A percentile compares a stretch with the other conserved stretches of the same genome.
Conservation (phyloP, 2,888 invertebrate species). For the Dicroscelio sp. region DNA sequence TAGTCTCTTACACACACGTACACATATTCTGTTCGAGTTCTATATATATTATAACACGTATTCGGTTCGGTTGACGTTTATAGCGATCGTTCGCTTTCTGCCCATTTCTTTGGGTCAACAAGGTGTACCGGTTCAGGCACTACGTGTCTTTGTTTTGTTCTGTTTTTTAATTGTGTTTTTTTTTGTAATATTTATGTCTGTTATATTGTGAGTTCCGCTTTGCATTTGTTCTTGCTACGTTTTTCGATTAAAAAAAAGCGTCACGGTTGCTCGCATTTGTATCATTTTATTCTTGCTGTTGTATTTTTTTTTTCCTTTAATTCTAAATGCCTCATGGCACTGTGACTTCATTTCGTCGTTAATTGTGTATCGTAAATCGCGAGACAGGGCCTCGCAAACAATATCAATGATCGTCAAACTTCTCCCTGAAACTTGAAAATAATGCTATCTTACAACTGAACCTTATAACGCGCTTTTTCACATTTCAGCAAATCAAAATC, state of each 20-base stretch:
- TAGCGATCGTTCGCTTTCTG: conserved; percentile 63
- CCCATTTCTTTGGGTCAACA: conserved; percentile 51
- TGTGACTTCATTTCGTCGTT: conserved; percentile 78
- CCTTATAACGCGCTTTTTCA: conserved; percentile 37
- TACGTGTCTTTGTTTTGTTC: conserved; percentile 61
- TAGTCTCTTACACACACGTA: conserved; percentile 47
- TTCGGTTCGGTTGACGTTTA: conserved; percentile 45
- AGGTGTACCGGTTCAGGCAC: conserved; percentile 70
- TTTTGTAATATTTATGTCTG: too few species aligned
- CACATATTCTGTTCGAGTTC: conserved; percentile 29
- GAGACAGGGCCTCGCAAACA: conserved; percentile 75
- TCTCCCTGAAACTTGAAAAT: conserved; percentile 4
- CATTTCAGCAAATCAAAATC: conserved; percentile 47
- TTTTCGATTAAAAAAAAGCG: too few species aligned
- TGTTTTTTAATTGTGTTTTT: too few species aligned
- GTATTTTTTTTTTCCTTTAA: conserved; percentile 44
- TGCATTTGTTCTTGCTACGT: too few species aligned
- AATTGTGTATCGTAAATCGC: conserved; percentile 79
- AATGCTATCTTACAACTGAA: conserved; percentile 59
- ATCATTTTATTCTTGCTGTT: conserved; percentile 5
- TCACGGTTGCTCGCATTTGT: too few species aligned
- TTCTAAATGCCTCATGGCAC: conserved; percentile 85
- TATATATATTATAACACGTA: neutral
- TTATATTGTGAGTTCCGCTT: too few species aligned
- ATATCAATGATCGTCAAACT: conserved; percentile 65